Percentiles rank a stretch among this genome's conserved stretches.
phyloP scores from a whole-genome alignment of 2,113 vertebrate genomes.

The Orientallactaga bullata region DNA sequence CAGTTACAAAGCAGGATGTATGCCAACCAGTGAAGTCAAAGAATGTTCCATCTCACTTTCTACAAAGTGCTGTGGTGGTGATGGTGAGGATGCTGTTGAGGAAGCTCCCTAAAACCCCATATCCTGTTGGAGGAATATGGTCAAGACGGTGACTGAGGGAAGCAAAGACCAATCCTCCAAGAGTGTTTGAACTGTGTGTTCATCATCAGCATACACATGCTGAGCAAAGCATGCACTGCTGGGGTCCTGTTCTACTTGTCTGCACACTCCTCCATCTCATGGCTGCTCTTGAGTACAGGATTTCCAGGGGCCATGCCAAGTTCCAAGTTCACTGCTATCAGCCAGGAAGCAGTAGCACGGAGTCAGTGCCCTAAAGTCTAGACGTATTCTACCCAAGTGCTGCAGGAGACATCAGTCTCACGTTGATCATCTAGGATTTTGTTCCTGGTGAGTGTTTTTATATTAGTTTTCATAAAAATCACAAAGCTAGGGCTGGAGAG shows the following conservation, averaged over 20 bases:
- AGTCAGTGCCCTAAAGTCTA: slow-evolving; percentile 11
- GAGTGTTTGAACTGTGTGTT: background rate
- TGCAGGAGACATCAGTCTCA: slow-evolving; percentile 19
- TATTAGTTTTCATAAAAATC: slow-evolving; percentile 69
- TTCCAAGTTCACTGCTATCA: background rate
- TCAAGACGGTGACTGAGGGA: slow-evolving; percentile 17
- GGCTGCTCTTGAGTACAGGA: background rate
- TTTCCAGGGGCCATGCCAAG: slow-evolving; percentile 33
- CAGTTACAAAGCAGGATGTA: slow-evolving; percentile 3
- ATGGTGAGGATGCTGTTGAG: slow-evolving; percentile 21
- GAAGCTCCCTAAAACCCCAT: slow-evolving; percentile 60
- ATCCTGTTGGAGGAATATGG: slow-evolving; percentile 68
- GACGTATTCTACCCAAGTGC: background rate
- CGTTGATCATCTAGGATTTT: slow-evolving; percentile 9
- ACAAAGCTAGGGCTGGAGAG: slow-evolving; percentile 59
- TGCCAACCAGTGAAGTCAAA: slow-evolving; percentile 47
- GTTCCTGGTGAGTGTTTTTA: slow-evolving; percentile 59
- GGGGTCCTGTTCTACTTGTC: background rate
- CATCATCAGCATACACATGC: background rate
- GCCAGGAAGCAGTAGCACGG: slow-evolving; percentile 39
- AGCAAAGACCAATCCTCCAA: background rate
- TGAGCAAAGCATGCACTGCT: background rate
- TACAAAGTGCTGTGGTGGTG: slow-evolving; percentile 58
- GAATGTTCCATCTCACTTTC: slow-evolving; percentile 11
- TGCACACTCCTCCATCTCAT: background rate